Evolutionary conservation across 2,888 invertebrate species (phyloP).

Genomic region (Mellilla xanthometata): DNA sequence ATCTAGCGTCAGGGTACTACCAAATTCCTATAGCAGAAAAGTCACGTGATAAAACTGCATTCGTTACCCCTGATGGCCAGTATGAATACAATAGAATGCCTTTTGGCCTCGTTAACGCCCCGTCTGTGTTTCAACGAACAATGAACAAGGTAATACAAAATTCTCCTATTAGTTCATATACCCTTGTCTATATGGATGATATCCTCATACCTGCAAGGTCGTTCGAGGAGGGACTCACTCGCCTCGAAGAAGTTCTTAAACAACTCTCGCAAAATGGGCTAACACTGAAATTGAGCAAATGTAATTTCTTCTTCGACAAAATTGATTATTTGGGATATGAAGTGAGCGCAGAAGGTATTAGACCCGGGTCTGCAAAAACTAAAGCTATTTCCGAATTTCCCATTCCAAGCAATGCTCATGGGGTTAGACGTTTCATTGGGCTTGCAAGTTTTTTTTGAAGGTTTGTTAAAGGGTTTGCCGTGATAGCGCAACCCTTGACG

Average conservation of each 20-base stretch:
- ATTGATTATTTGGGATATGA: background rate
- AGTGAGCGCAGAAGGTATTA: background rate
- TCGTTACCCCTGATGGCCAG: slow-evolving; percentile 35
- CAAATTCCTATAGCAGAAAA: slow-evolving; percentile 35
- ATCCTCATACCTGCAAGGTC: background rate
- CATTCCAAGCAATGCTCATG: background rate
- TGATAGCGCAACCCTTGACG: background rate
- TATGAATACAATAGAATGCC: slow-evolving; percentile 33
- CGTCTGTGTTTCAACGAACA: background rate
- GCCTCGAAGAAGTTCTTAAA: background rate
- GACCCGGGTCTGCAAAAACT: background rate
- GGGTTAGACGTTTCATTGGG: background rate
- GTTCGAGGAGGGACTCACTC: background rate
- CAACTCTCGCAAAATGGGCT: background rate
- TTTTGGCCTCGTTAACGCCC: background rate
- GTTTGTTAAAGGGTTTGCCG: background rate
- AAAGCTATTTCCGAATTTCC: background rate
- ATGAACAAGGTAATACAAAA: background rate
- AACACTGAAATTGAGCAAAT: background rate
- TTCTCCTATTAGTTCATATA: background rate
- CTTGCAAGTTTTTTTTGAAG: background rate
- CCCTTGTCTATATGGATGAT: background rate
- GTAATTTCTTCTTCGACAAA: background rate
- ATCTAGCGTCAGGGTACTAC: slow-evolving; percentile 32
- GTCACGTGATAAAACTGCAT: slow-evolving; percentile 32